A percentile compares a stretch with the other conserved stretches of the same genome.
Evolutionary conservation across 2,113 vertebrate genomes (phyloP).

Genomic region (Grantiella picta): DNA sequence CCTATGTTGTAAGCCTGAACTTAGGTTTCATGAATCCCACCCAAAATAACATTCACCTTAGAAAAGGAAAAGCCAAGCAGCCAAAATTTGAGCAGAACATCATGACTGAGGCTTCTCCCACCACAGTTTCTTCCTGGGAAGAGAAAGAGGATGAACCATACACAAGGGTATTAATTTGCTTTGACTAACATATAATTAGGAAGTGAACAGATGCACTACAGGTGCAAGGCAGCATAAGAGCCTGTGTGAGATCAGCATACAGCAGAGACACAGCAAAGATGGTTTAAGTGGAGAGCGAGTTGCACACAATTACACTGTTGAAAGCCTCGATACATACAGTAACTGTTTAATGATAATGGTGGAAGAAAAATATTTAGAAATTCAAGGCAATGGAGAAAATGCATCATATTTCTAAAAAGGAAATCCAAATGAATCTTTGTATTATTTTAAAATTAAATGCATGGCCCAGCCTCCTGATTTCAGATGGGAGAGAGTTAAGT

Average conservation of each 20-base stretch:
- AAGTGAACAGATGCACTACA: background rate
- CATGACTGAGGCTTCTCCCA: background rate
- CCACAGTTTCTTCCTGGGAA: background rate
- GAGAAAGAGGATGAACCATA: background rate
- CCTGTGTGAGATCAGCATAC: background rate
- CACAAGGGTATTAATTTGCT: background rate
- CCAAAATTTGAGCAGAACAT: background rate
- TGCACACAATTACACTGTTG: background rate
- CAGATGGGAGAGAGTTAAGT: background rate
- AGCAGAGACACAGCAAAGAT: background rate
- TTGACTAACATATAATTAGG: background rate
- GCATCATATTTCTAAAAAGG: background rate
- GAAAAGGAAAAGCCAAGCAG: background rate
- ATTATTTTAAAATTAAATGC: conserved; percentile 15
- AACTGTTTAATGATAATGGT: background rate
- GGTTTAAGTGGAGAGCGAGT: background rate
- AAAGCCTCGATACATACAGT: background rate
- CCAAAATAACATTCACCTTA: background rate
- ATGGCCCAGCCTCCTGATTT: background rate
- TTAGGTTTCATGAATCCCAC: background rate
- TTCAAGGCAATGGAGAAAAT: background rate
- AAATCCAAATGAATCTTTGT: background rate
- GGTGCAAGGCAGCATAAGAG: background rate
- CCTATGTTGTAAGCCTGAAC: background rate
- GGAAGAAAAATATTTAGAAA: background rate